Evolutionary conservation across 2,888 invertebrate genomes (phyloP), one percentile per base, ranked within the genome.

Genomic region (Microctonus hyperodae): DNA sequence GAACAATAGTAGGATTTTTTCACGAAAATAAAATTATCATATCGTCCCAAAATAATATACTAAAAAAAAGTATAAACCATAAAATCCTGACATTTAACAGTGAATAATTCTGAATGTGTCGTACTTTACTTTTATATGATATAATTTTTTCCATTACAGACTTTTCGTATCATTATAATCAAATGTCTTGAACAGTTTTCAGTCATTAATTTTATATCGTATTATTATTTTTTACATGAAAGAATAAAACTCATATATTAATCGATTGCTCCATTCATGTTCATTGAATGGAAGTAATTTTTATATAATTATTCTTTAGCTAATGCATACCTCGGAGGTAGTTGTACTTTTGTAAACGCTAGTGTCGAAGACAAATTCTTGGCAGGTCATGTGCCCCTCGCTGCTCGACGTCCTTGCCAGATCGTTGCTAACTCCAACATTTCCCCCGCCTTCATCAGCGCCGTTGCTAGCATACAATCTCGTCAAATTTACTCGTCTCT

Each of bases 311-410:
- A 51, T 28, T 22, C 50, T 44, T 20, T 9, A 48, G 48, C 13
- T 23, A 60, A 62, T 65, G 69, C 77, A 80, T 84, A 89, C 90
- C 84, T 91, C 91, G 53, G 88, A 89, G 31, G 90, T 88, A 22
- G 89, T 88, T 70, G 89, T 90, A 73, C 88, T 88, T 74, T 87
- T 79, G 76, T 89, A 90, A 70, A 85, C 86, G 51, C 86, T 85
- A 66, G 83, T 84, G 77, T 91, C 89, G 79, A 88, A 92, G 25
- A 91, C 85, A 78, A 86, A 91, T 50, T 83, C 75, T 40, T 86
- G 81, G 78, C 91, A 91, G 9, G 79, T 82, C 50, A 70, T 69
- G 40, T 70, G 51, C 22, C 70, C 69, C 28, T 68, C 61, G 11
- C 16, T n/a, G 44, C 70, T 68, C 59, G 65, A 58, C 13, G 68